phyloP scores from a whole-genome alignment of 2,797 vertebrate species.

The Propithecus deckenii region DNA sequence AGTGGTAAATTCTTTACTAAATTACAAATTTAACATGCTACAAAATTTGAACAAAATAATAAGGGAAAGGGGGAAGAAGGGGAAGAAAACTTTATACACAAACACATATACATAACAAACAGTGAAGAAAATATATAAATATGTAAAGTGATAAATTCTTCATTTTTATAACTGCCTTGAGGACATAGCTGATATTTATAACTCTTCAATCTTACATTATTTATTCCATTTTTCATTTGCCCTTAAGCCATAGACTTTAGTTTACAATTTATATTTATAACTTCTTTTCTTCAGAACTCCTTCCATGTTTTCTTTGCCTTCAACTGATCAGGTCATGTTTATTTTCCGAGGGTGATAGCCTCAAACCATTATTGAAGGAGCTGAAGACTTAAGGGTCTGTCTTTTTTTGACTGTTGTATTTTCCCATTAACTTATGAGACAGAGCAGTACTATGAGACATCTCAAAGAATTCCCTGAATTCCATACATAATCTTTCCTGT shows the following conservation, averaged over 20 bases:
- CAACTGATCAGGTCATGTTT: neutral
- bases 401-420: neutral
- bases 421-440: neutral
- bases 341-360: neutral
- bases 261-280: neutral
- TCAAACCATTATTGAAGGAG: neutral
- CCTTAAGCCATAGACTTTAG: neutral
- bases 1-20: neutral
- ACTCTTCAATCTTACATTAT: neutral
- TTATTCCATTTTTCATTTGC: neutral
- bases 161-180: constrained; percentile 1
- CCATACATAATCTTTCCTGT: neutral
- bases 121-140: neutral
- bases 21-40: neutral
- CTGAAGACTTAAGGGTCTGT: neutral
- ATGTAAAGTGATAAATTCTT: neutral
- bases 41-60: neutral
- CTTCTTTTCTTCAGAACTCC: neutral
- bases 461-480: neutral
- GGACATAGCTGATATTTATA: neutral
- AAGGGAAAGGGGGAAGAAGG: neutral
- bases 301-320: neutral
- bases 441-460: neutral
- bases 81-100: neutral
- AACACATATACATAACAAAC: neutral